Conservation (phyloP, 2,113 vertebrate genomes). For the Neoarius graeffei region DNA sequence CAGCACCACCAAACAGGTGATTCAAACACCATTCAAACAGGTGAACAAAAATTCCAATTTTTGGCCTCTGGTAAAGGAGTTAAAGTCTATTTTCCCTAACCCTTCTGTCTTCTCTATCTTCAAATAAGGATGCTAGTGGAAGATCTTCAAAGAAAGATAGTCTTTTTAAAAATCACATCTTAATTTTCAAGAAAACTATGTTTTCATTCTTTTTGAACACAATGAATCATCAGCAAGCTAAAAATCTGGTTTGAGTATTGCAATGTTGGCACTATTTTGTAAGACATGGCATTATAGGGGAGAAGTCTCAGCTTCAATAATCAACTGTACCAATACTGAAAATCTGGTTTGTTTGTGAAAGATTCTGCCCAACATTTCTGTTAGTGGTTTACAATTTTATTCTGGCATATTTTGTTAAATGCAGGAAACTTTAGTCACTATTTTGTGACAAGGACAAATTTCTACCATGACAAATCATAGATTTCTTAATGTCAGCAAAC, state of each 20-base stretch:
- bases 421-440: background rate
- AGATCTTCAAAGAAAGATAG: conserved; percentile 66
- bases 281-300: background rate
- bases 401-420: conserved; percentile 57
- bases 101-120: conserved; percentile 36
- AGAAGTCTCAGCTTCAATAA: background rate
- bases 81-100: conserved; percentile 38
- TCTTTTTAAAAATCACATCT: conserved; percentile 60
- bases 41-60: too few relatives aligned
- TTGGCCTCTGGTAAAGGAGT: too few relatives aligned
- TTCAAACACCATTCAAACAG: too few relatives aligned
- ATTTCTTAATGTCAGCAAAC: background rate
- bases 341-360: conserved; percentile 9
- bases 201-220: background rate
- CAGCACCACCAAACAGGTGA: too few relatives aligned
- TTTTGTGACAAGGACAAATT: background rate
- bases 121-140: conserved; percentile 55
- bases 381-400: conserved; percentile 54
- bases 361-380: background rate
- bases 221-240: background rate
- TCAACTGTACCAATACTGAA: background rate
- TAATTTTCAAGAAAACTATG: background rate
- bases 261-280: background rate
- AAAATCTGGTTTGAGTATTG: background rate
- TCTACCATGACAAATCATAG: background rate